Evolutionary conservation across 2,888 invertebrate species (phyloP), one percentile per base, ranked within the genome.

Genomic region (Camptogramma bilineatum): DNA sequence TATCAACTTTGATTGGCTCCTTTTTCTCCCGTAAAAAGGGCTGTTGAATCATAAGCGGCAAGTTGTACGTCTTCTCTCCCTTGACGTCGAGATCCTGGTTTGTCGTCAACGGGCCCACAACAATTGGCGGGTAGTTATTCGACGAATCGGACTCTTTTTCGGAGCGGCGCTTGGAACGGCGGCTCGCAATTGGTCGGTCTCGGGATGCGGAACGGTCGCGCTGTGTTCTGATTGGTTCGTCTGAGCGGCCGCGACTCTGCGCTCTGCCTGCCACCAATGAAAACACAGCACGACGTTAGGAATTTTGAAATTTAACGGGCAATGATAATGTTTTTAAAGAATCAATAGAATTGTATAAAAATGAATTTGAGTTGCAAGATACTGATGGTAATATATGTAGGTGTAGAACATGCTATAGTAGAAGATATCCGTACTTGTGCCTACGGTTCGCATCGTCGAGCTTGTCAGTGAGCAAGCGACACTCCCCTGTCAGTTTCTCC

Each of bases 401-500:
- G 70, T 70, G 69, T 66, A 16, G 68, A 53, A 76, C 90, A 91
- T 90, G 90, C 90, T 81, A 77, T 83, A 82, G 82, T 72, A 84
- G 83, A 87, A 82, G 55, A 61, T 77, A 70, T 84, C 84, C 95
- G 95, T 96, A 97, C 97, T 97, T 97, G 96, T 97, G 97, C 94
- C 96, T 96, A 93, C 95, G 94, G 91, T 95, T 96, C 89, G 97
- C 95, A 92, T 97, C 97, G 95, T 97, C 97, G 94, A 97, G 95
- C 95, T 96, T 97, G 94, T 96, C 95, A 87, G 97, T 97, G 93
- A 97, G 95, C 93, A 95, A 95, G 94, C 96, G 97, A 95, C 97
- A 97, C 94, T 97, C 97, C 87, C 94, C 95, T 87, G 97, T 97
- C 93, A 97, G 95, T 95, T 96, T 97, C 94, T 97, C 97, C 96